Evolutionary conservation across 1,140 invertebrate species (phyloP).

Genomic region (Antheraea mylitta): DNA sequence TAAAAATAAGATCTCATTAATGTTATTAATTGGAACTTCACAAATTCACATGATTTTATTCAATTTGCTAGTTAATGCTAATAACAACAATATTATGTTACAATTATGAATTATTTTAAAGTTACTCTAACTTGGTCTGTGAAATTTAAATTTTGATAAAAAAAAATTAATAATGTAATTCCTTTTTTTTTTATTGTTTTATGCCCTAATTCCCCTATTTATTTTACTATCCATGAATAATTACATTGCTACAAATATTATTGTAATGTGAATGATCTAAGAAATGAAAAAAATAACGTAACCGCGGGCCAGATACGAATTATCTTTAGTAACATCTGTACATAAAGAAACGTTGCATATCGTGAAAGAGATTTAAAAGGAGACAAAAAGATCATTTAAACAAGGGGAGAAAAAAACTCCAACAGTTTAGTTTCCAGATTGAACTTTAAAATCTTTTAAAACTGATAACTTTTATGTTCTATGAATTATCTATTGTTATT

Average conservation of each 20-base stretch:
- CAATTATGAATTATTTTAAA: too few species aligned
- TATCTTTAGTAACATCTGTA: neutral
- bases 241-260: too few species aligned
- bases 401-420: neutral
- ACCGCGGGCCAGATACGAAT: neutral
- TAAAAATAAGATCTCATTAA: slow-evolving; percentile 13
- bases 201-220: too few species aligned
- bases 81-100: too few species aligned
- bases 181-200: too few species aligned
- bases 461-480: neutral
- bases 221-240: too few species aligned
- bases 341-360: neutral
- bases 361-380: too few species aligned
- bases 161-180: too few species aligned
- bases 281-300: neutral
- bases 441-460: neutral
- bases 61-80: too few species aligned
- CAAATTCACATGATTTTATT: neutral
- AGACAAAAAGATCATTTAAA: neutral
- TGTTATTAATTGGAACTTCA: slow-evolving; percentile 3
- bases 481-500: slow-evolving; percentile 15
- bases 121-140: too few species aligned
- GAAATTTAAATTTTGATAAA: too few species aligned
- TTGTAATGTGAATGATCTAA: too few species aligned
- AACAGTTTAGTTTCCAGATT: neutral